Evolutionary conservation across 2,797 vertebrate species (phyloP).

Genomic region (Fringilla coelebs): DNA sequence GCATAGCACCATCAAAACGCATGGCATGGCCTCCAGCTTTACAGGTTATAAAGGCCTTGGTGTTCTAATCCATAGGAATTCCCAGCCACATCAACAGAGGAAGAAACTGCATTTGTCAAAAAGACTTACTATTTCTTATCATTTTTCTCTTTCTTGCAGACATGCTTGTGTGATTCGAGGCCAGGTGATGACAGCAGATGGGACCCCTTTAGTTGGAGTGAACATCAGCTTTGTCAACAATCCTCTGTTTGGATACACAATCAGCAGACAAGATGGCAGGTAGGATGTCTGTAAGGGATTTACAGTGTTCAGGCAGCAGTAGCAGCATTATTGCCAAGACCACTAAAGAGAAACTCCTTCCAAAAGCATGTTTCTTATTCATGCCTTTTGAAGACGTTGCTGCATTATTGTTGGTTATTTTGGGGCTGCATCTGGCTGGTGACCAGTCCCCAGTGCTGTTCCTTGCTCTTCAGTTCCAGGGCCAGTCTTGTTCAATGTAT

Average conservation of each 20-base stretch:
- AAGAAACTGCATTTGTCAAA: neutral
- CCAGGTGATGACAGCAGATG: constrained; percentile 95
- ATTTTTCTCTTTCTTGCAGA: constrained; percentile 70
- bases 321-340: neutral
- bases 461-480: neutral
- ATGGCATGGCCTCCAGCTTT: neutral
- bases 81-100: neutral
- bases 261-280: constrained; percentile 98
- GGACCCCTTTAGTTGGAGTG: constrained; percentile 94
- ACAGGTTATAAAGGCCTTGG: neutral
- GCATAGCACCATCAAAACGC: neutral
- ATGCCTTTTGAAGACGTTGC: neutral
- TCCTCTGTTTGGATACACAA: constrained; percentile 90
- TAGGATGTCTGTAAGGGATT: constrained; percentile 54
- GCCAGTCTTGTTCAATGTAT: neutral
- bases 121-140: neutral
- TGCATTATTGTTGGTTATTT: neutral
- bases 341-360: neutral
- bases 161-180: constrained; percentile 96
- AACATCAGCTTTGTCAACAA: constrained; percentile 96
- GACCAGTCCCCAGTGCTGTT: accelerated
- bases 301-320: neutral
- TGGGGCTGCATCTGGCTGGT: accelerated
- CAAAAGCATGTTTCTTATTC: neutral
- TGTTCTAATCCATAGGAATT: neutral